These are phyloP conservation scores for Lamprotornis superbus DNA, from an alignment of 2,113 vertebrate species.

Conservation along the genomic window DNA sequence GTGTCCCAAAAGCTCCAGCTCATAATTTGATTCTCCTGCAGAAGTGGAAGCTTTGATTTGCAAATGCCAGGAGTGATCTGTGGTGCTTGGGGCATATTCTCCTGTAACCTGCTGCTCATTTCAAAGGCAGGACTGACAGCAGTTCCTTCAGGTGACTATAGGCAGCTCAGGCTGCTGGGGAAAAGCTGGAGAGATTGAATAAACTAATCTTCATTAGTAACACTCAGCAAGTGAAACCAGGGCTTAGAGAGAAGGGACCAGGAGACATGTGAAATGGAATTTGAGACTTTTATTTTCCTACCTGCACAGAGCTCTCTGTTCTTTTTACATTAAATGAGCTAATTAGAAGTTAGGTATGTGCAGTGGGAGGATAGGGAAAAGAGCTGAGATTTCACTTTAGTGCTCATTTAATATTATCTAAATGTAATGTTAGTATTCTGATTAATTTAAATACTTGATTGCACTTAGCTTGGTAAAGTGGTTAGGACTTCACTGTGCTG, in stretches of 20 bases:
- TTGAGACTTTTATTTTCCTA: neutral
- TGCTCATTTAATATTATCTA: neutral
- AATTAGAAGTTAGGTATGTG: neutral
- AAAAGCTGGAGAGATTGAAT: neutral
- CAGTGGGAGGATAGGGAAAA: neutral
- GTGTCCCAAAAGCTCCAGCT: conserved; percentile 14
- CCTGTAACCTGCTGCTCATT: conserved; percentile 12
- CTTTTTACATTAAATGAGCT: neutral
- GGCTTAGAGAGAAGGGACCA: neutral
- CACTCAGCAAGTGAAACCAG: neutral
- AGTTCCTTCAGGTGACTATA: neutral
- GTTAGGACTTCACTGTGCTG: neutral
- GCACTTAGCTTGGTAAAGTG: neutral
- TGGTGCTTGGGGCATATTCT: neutral
- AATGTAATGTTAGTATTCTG: neutral
- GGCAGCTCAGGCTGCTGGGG: neutral
- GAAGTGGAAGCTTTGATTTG: neutral
- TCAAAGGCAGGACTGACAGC: neutral
- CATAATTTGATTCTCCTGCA: neutral
- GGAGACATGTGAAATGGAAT: neutral
- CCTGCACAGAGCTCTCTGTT: neutral
- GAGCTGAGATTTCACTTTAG: neutral
- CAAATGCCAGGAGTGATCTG: neutral
- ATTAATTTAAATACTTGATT: conserved; percentile 19
- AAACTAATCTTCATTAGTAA: conserved; percentile 14